These are phyloP conservation scores for Drosophila tripunctata DNA, from an alignment of 2,888 invertebrate genomes.

Conservation along the genomic window DNA sequence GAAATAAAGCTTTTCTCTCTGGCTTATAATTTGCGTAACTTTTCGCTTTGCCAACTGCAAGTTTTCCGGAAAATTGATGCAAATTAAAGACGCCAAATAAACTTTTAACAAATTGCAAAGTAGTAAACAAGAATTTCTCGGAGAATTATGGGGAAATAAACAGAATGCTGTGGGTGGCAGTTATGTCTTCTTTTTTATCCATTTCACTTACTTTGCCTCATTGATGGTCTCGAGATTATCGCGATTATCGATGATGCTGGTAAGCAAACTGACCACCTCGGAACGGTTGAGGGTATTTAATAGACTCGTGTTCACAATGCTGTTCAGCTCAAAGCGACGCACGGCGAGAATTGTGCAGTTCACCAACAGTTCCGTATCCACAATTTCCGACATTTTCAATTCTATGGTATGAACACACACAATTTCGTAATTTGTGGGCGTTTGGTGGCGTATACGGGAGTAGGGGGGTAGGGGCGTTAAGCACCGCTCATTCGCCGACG, in stretches of 20 bases:
- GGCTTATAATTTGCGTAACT: conserved; percentile 20
- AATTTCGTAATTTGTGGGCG: background rate
- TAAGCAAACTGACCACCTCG: conserved; percentile 81
- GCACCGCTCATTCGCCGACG: conserved; percentile 31
- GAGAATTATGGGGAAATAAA: background rate
- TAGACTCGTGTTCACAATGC: conserved; percentile 78
- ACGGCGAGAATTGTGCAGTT: conserved; percentile 84
- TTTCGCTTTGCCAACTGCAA: background rate
- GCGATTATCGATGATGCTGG: conserved; percentile 81
- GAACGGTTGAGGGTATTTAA: conserved; percentile 80
- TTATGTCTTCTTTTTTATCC: too few relatives aligned
- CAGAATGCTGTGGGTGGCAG: background rate
- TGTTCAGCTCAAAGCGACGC: conserved; percentile 79
- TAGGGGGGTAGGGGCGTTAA: conserved; percentile 11
- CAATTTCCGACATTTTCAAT: conserved; percentile 81
- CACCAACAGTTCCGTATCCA: conserved; percentile 82
- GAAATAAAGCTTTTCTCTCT: background rate
- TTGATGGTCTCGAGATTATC: conserved; percentile 79
- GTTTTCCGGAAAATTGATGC: background rate
- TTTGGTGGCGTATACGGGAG: background rate
- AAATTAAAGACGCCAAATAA: conserved; percentile 13
- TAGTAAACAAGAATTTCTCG: background rate
- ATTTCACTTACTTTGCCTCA: conserved; percentile 83
- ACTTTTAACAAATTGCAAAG: background rate
- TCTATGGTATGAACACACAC: too few relatives aligned